phyloP scores from a whole-genome alignment of 2,888 invertebrate species.

The Cerastis leucographa region DNA sequence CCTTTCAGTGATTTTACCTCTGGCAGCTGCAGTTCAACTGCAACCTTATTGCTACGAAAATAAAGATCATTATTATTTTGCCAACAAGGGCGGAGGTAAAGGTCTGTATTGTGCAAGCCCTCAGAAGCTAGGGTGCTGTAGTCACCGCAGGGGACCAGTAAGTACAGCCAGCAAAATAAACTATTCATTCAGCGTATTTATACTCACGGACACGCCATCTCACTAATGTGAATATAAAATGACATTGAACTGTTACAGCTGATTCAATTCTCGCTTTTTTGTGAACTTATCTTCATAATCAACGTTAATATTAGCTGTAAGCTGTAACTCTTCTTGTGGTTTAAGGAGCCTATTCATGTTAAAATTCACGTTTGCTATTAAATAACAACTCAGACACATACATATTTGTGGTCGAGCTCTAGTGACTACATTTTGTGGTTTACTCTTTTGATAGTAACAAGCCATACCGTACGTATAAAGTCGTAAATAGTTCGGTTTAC shows the following conservation, averaged over 20 bases:
- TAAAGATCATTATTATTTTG: neutral
- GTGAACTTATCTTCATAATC: constrained; percentile 11
- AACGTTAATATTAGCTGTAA: neutral
- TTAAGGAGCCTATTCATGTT: neutral
- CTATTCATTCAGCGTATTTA: constrained; percentile 21
- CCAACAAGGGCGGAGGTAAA: neutral
- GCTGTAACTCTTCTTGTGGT: neutral
- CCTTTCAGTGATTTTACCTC: constrained; percentile 3
- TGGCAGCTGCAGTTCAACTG: neutral
- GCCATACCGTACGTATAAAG: constrained; percentile 16
- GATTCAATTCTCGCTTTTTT: constrained; percentile 36
- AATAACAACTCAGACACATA: constrained; percentile 18
- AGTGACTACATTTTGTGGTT: constrained; percentile 37
- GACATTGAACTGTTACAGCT: constrained; percentile 43
- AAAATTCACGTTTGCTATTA: constrained; percentile 1
- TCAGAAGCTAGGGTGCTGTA: constrained; percentile 37
- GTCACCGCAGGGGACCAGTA: constrained; percentile 38
- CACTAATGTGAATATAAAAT: constrained; percentile 41
- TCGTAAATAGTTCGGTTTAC: constrained; percentile 25
- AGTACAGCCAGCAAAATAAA: constrained; percentile 49
- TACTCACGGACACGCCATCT: constrained; percentile 17
- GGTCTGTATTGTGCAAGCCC: constrained; percentile 48
- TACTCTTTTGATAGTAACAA: constrained; percentile 14
- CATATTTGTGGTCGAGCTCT: constrained; percentile 22
- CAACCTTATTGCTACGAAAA: neutral